Percentiles rank a stretch among this genome's conserved stretches.
These are phyloP conservation scores for Melanotaenia boesemani DNA, from an alignment of 2,797 vertebrate species.

Conservation along the genomic window DNA sequence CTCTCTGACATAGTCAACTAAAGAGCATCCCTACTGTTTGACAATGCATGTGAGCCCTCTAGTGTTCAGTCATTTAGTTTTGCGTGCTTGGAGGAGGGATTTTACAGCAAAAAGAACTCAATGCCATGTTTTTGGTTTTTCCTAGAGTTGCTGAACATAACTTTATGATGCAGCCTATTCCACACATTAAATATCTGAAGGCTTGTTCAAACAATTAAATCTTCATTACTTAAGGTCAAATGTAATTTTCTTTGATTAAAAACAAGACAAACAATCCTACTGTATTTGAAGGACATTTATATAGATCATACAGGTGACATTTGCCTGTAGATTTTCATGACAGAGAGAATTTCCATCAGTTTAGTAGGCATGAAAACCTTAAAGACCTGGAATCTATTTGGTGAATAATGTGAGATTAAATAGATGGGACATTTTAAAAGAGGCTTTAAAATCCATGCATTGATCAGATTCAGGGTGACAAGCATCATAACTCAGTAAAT, in stretches of 20 bases:
- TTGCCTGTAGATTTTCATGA: slow-evolving; percentile 49
- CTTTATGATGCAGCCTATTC: background rate
- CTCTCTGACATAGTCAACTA: slow-evolving; percentile 6
- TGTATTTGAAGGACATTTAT: slow-evolving; percentile 25
- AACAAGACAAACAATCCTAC: slow-evolving; percentile 15
- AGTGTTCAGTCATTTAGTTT: slow-evolving; percentile 67
- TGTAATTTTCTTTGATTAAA: slow-evolving; percentile 8
- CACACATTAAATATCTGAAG: background rate
- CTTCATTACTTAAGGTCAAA: background rate
- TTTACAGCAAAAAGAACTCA: slow-evolving; percentile 11
- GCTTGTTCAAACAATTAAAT: background rate
- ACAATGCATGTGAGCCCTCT: slow-evolving; percentile 80
- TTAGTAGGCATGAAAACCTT: slow-evolving; percentile 54
- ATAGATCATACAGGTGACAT: slow-evolving; percentile 57
- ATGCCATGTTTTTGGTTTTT: background rate
- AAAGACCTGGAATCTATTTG: slow-evolving; percentile 41
- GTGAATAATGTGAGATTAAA: slow-evolving; percentile 75
- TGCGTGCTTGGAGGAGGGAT: slow-evolving; percentile 25
- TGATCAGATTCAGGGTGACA: slow-evolving; percentile 73
- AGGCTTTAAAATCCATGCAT: slow-evolving; percentile 68
- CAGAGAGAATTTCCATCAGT: slow-evolving; percentile 26
- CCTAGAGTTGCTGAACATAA: too few relatives aligned
- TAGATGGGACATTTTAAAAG: slow-evolving; percentile 77
- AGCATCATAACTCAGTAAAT: slow-evolving; percentile 71
- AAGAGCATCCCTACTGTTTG: slow-evolving; percentile 22